Evolutionary conservation across 1,140 invertebrate genomes (phyloP).

Genomic region (Platorchestia sp.): DNA sequence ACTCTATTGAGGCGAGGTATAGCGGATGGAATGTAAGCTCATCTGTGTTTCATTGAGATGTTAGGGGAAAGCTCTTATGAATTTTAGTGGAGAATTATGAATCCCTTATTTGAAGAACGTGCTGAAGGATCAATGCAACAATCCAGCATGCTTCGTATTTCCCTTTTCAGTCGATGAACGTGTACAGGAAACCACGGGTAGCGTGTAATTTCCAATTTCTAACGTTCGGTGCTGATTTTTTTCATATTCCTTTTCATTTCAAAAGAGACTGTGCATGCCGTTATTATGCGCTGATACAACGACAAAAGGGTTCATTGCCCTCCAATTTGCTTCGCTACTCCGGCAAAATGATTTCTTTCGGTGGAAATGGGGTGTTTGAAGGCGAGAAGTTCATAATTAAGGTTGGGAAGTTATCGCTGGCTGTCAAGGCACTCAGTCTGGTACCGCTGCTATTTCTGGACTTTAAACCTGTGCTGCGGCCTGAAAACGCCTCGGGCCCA

Average conservation of each 20-base stretch:
- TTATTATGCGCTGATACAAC: background rate
- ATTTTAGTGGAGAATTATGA: background rate
- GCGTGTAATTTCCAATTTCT: background rate
- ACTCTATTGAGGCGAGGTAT: background rate
- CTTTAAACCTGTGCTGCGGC: slow-evolving; percentile 14
- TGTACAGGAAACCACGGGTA: no score
- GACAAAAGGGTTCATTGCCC: background rate
- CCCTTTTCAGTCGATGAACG: no score
- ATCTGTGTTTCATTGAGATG: no score
- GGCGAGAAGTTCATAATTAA: slow-evolving; percentile 8
- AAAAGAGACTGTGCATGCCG: background rate
- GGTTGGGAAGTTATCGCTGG: background rate
- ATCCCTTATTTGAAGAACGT: background rate
- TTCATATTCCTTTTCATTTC: background rate
- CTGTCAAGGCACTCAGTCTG: background rate
- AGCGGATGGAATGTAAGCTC: no score
- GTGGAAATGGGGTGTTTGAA: background rate
- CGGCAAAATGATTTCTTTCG: background rate
- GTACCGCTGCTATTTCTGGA: background rate
- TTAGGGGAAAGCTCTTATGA: no score
- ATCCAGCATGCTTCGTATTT: background rate
- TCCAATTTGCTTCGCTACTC: background rate
- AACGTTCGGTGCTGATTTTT: background rate
- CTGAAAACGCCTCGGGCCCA: background rate
- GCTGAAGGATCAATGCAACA: background rate